Evolutionary conservation across 2,888 invertebrate genomes (phyloP), one percentile per base, ranked within the genome.

Genomic region (Cheilosia pagana): DNA sequence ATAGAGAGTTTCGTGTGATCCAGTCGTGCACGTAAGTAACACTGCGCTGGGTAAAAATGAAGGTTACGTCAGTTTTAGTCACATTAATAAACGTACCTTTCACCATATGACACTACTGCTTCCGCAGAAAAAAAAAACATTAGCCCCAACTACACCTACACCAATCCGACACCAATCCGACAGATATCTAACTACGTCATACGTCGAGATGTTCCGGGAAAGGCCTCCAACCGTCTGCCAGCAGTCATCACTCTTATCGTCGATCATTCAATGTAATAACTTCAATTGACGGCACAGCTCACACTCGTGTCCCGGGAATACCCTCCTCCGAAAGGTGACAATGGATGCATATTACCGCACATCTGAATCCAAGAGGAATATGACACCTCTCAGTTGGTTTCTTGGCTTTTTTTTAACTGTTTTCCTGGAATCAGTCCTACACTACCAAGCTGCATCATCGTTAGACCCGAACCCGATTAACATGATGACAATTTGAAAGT

Each of bases 401-500:
- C 8, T 65, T 39, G n/a, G 55, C 50, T 41, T 52, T 14, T n/a
- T 0, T 39, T 59, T 35, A n/a, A 19, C n/a, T 65, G 21, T 31
- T 70, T 82, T 82, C 67, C 72, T 62, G 57, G 78, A 62, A 78
- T 53, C 12, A 23, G 65, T 63, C 76, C 60, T 62, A 43, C 16
- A 8, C 16, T 8, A 8, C 8, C 16, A 19, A 7, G 14, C 67
- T 63, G 62, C 39, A 43, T 53, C 6, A 62, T 72, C 62, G 28
- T 68, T 62, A 43, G 72, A 53, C 23, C 21, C 63, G 72, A 78
- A 53, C 23, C 21, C 63, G 72, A 78, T 78, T 67, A 78, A 68
- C 76, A 60, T 60, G 68, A 65, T 60, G 77, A 60, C 78, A 74
- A 74, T 78, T 78, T 74, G 78, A 83, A 83, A 83, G 82, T 78